phyloP scores from a whole-genome alignment of 2,113 vertebrate genomes.

The Corythornis vintsioides region DNA sequence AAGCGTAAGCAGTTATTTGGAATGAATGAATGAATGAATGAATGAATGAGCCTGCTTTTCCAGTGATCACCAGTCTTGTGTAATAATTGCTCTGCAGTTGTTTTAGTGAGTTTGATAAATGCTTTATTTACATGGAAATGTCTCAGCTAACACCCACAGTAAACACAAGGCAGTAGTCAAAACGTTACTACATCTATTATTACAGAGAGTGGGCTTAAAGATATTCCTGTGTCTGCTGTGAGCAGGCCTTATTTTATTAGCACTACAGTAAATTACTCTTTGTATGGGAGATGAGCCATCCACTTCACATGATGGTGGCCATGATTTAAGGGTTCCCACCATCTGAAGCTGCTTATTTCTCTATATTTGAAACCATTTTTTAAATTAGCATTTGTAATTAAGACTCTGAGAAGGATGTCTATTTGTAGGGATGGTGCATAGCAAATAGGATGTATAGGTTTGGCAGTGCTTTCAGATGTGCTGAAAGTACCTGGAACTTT shows the following conservation, averaged over 20 bases:
- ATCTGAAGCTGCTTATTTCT: background rate
- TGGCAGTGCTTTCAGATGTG: background rate
- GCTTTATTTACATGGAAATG: slow-evolving; percentile 64
- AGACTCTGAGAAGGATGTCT: background rate
- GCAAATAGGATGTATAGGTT: background rate
- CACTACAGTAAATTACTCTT: fast-evolving
- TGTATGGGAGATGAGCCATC: background rate
- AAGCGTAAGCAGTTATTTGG: slow-evolving; percentile 18
- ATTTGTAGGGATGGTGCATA: fast-evolving
- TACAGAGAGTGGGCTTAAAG: slow-evolving; percentile 51
- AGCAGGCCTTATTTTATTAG: background rate
- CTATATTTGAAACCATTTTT: background rate
- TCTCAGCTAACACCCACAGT: slow-evolving; percentile 62
- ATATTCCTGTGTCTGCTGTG: background rate
- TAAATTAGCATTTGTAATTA: background rate
- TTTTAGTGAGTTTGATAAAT: slow-evolving; percentile 50
- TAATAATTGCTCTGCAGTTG: slow-evolving; percentile 45
- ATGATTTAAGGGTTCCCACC: background rate
- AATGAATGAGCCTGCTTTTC: slow-evolving; percentile 1
- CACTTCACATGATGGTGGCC: background rate
- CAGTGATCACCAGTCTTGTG: slow-evolving; percentile 25
- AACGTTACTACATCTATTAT: slow-evolving; percentile 61
- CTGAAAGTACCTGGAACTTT: fast-evolving
- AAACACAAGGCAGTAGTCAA: slow-evolving; percentile 60
- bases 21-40: background rate